phyloP scores from a whole-genome alignment of 2,888 invertebrate species.

The Dysmachus trigonus region DNA sequence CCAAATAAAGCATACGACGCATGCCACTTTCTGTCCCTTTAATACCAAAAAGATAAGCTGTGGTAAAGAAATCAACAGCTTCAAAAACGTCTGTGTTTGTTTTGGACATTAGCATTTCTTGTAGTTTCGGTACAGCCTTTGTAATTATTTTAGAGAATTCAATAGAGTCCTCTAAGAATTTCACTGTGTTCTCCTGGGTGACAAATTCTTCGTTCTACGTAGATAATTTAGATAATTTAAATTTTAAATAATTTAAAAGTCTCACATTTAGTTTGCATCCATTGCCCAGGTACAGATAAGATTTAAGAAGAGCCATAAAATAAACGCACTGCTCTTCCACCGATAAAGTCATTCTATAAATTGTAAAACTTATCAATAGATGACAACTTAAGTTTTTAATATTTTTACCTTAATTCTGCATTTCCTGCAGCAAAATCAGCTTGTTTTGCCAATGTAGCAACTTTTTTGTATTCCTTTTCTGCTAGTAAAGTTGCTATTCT shows the following conservation, averaged over 20 bases:
- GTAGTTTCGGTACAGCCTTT: constrained; percentile 70
- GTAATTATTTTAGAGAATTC: constrained; percentile 65
- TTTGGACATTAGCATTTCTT: constrained; percentile 76
- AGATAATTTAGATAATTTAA: constrained; percentile 12
- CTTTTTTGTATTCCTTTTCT: constrained; percentile 60
- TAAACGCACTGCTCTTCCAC: constrained; percentile 61
- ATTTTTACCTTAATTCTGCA: constrained; percentile 56
- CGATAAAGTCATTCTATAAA: constrained; percentile 52
- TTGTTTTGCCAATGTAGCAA: constrained; percentile 58
- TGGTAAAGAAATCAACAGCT: constrained; percentile 87
- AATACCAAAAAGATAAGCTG: constrained; percentile 81
- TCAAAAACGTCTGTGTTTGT: constrained; percentile 84
- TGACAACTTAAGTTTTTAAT: background rate
- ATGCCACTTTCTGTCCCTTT: constrained; percentile 77
- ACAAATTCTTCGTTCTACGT: constrained; percentile 67
- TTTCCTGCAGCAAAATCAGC: constrained; percentile 61
- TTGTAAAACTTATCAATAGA: background rate
- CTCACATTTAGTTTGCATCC: constrained; percentile 60
- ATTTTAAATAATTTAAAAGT: constrained; percentile 23
- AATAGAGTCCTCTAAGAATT: constrained; percentile 75
- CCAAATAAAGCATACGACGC: constrained; percentile 78
- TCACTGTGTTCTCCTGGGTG: constrained; percentile 72
- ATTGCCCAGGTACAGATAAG: constrained; percentile 59
- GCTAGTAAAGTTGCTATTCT: constrained; percentile 57
- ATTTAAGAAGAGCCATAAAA: constrained; percentile 59